These are phyloP conservation scores for Lepus europaeus DNA, from an alignment of 2,113 vertebrate species.

Conservation along the genomic window DNA sequence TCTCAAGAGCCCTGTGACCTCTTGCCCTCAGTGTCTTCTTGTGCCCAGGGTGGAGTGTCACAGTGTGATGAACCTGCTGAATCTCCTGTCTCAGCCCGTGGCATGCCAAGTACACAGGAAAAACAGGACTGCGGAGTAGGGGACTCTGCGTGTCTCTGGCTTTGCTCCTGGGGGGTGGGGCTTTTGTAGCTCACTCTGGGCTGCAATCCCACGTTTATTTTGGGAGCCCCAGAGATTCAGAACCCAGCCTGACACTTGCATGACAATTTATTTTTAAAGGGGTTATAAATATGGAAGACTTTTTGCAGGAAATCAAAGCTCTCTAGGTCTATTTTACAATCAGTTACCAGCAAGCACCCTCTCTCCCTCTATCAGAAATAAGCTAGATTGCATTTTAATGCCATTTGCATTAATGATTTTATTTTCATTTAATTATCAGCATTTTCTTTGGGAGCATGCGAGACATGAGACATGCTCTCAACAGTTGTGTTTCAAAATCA, in stretches of 20 bases:
- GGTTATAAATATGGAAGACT: constrained; percentile 76
- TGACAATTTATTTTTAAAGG: constrained; percentile 72
- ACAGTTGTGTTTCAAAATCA: not conserved
- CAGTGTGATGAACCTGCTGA: not conserved
- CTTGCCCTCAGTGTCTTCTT: not conserved
- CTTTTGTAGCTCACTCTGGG: constrained; percentile 20
- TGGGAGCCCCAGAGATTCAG: constrained; percentile 45
- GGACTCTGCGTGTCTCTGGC: not conserved
- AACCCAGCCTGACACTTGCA: constrained; percentile 68
- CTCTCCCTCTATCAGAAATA: constrained; percentile 71
- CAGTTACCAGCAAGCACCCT: constrained; percentile 37
- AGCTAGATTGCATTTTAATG: constrained; percentile 78
- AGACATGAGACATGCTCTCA: not conserved
- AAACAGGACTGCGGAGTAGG: not conserved
- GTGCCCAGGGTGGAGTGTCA: not conserved
- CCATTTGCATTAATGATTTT: constrained; percentile 75
- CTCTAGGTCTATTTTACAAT: constrained; percentile 74
- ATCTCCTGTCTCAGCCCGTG: not conserved
- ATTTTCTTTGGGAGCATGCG: constrained; percentile 63
- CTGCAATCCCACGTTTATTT: constrained; percentile 39
- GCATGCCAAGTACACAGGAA: not conserved
- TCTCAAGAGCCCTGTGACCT: not conserved
- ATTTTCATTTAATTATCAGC: constrained; percentile 71
- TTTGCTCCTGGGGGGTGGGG: not conserved
- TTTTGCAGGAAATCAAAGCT: constrained; percentile 72